Conservation (phyloP, 2,888 invertebrate species). For the Branchipolynoe longqiensis region DNA sequence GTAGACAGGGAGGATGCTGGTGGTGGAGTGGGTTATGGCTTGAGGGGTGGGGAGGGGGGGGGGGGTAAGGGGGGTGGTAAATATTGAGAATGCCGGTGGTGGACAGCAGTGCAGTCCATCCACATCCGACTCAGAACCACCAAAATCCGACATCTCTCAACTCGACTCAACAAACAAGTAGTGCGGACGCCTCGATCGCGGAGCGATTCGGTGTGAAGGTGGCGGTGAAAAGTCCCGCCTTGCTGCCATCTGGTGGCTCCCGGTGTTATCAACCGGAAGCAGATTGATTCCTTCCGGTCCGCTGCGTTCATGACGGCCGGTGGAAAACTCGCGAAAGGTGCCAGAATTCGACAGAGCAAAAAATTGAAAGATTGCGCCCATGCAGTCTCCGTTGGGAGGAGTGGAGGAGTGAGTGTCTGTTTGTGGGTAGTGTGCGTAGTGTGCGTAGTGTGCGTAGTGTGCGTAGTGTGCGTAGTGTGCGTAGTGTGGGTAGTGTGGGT, state of each 20-base stretch:
- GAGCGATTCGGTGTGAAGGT: conserved; percentile 42
- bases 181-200: background rate
- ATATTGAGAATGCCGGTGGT: background rate
- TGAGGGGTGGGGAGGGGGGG: too few species aligned
- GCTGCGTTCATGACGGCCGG: conserved; percentile 40
- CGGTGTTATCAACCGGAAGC: conserved; percentile 47
- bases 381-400: too few species aligned
- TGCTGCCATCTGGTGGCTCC: conserved; percentile 33
- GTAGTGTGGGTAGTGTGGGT: too few species aligned
- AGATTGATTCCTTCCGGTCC: conserved; percentile 54
- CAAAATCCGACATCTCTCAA: conserved; percentile 25
- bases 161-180: too few species aligned
- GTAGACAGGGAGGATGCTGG: background rate
- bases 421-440: too few species aligned
- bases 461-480: too few species aligned
- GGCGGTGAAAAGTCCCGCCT: conserved; percentile 34
- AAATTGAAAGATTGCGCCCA: conserved; percentile 57
- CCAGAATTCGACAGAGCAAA: conserved; percentile 27
- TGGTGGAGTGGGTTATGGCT: too few species aligned
- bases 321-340: background rate
- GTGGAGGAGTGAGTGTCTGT: too few species aligned
- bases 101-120: background rate
- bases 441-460: too few species aligned
- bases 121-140: conserved; percentile 17
- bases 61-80: background rate